Conservation (phyloP, 2,113 vertebrate species). For the Solea senegalensis region DNA sequence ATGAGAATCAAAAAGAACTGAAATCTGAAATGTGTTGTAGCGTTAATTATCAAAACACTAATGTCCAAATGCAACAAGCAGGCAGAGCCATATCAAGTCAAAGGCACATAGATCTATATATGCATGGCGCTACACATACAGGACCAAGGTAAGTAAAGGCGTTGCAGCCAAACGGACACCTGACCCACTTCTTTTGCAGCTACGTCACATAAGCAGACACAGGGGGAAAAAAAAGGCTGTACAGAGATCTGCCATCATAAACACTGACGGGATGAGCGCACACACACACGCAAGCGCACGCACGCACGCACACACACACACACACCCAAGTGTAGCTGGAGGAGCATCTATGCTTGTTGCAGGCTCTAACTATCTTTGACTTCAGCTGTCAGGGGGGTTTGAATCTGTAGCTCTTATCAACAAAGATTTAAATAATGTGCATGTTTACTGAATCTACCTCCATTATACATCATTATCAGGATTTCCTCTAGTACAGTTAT, state of each 20-base stretch:
- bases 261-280: constrained; percentile 34
- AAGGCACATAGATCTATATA: constrained; percentile 79
- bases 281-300: not conserved
- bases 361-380: constrained; percentile 60
- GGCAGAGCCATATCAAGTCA: constrained; percentile 71
- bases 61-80: constrained; percentile 70
- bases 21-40: constrained; percentile 46
- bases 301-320: too few species aligned
- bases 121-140: constrained; percentile 70
- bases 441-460: constrained; percentile 41
- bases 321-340: constrained; percentile 25
- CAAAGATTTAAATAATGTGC: constrained; percentile 55
- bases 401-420: constrained; percentile 53
- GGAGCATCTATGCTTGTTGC: constrained; percentile 53
- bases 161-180: constrained; percentile 43
- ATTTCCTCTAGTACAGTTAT: constrained; percentile 55
- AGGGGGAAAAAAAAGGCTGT: constrained; percentile 21
- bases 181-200: constrained; percentile 33
- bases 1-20: constrained; percentile 55
- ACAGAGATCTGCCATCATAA: constrained; percentile 52
- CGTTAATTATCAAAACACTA: constrained; percentile 52
- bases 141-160: constrained; percentile 44
- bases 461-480: constrained; percentile 27
- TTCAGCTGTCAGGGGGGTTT: constrained; percentile 62
- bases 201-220: constrained; percentile 62